Evolutionary conservation across 92 coral and sea anemone genomes (phyloP), one percentile per base, ranked within the genome.

Genomic region (Paragorgia papillata): DNA sequence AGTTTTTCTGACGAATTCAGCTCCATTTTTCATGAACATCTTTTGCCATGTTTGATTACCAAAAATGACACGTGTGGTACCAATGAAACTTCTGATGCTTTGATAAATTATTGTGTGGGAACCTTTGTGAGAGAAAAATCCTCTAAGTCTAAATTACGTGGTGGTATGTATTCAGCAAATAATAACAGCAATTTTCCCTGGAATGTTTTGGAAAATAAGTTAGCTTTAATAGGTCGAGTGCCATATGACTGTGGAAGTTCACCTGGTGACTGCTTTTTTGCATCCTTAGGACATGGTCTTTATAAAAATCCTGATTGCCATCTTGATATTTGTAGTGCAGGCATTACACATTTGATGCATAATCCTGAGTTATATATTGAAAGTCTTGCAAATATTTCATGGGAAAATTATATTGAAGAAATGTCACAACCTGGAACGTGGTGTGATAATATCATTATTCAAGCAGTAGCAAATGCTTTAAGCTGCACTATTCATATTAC

Each of bases 201-300:
- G 8, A 62, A 76, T 76, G 73, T 41, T 48, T 61, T 76, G 60
- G 81, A 39, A 76, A 76, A 60, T 76, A 76, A 74, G 50, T 74
- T 56, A 9, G 44, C 27, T 49, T 57, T 53, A 74, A 74, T 74
- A 74, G 80, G 51, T 74, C 80, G 51, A 74, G 80, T 75, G 69
- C 80, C 89, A 41, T 63, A 56, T 61, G 85, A 80, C 68, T 66
- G 81, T 58, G 89, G 85, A 56, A 76, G 89, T 43, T 73, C 51
- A 65, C 80, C 80, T 54, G 86, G 86, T 57, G 90, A 82, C 79
- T 82, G 89, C 50, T 82, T 86, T 49, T 82, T 86, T 57, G 83
- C 75, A 56, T 74, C 88, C 62, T 69, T n/a, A n/a, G 74, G 80
- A 71, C 84, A 84, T 63, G 80, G 80, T 60, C 67, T 74, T 51